Conservation (phyloP, 2,797 vertebrate genomes). For the Muscicapa comitata region DNA sequence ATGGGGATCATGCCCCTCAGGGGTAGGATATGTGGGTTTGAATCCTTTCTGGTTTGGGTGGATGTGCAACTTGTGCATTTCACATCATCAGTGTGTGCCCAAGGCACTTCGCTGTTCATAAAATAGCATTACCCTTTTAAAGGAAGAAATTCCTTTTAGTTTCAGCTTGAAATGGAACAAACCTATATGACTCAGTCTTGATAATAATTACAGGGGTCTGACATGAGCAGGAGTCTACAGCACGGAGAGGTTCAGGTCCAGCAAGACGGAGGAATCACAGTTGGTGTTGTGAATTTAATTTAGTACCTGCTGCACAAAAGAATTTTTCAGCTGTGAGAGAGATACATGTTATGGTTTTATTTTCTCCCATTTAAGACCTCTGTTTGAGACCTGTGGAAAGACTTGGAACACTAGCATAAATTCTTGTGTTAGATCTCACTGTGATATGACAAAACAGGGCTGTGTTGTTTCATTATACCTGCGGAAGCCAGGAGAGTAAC, state of each 20-base stretch:
- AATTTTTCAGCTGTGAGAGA: not conserved
- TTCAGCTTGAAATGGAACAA: not conserved
- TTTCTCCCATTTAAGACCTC: not conserved
- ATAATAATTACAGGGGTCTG: not conserved
- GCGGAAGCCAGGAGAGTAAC: not conserved
- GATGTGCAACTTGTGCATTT: not conserved
- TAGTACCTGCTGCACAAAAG: not conserved
- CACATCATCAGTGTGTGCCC: rapidly evolving
- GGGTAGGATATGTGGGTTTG: not conserved
- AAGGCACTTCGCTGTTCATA: not conserved
- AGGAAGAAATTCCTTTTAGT: not conserved
- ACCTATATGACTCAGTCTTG: not conserved
- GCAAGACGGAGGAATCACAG: not conserved
- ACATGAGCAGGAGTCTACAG: not conserved
- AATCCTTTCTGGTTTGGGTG: not conserved
- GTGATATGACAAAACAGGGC: not conserved
- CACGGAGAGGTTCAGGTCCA: not conserved
- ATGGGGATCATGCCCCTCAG: not conserved
- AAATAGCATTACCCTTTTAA: not conserved
- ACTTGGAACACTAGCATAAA: not conserved
- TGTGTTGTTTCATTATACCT: not conserved
- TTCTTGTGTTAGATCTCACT: not conserved
- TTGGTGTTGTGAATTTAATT: not conserved
- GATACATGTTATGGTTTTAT: not conserved
- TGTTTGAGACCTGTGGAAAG: not conserved